phyloP scores from a whole-genome alignment of 2,113 vertebrate genomes.

The Furnarius figulus region DNA sequence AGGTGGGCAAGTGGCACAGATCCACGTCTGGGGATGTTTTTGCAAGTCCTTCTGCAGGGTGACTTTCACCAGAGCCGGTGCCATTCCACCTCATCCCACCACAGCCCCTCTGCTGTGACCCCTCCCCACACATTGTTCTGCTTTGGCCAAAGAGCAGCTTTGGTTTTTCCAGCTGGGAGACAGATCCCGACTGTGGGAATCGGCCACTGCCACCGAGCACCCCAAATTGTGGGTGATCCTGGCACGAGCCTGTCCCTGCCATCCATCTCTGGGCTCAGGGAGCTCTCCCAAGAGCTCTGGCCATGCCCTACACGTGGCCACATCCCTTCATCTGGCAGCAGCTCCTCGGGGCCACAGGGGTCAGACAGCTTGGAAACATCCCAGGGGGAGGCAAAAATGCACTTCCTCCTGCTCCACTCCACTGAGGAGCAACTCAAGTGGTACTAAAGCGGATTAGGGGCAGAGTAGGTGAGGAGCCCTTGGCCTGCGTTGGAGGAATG shows the following conservation, averaged over 20 bases:
- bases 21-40: background rate
- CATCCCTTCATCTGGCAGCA: background rate
- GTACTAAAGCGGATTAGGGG: background rate
- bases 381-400: constrained; percentile 5
- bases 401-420: background rate
- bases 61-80: accelerated
- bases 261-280: background rate
- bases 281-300: background rate
- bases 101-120: background rate
- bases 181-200: accelerated
- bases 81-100: background rate
- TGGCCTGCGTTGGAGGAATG: background rate
- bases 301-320: background rate
- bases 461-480: background rate
- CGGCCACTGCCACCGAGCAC: accelerated
- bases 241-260: background rate
- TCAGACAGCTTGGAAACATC: background rate
- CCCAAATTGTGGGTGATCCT: background rate
- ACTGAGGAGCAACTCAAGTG: background rate
- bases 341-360: background rate
- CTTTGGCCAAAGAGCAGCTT: background rate
- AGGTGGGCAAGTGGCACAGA: accelerated
- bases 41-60: background rate
- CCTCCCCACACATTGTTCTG: accelerated
- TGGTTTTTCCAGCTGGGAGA: background rate